phyloP scores from a whole-genome alignment of 2,113 vertebrate genomes.

The Stercorarius parasiticus region DNA sequence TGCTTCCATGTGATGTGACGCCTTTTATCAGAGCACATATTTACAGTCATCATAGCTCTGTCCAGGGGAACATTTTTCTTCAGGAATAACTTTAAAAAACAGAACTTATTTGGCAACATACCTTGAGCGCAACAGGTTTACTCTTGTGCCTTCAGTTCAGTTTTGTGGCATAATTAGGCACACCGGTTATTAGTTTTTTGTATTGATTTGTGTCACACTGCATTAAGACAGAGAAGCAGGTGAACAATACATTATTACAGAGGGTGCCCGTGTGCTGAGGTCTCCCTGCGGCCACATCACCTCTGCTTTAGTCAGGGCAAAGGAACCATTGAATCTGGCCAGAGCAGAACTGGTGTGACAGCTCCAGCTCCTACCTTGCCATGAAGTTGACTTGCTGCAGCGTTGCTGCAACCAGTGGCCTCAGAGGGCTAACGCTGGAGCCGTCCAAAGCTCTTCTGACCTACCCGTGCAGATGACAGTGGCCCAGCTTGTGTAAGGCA shows the following conservation, averaged over 20 bases:
- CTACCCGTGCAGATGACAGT: not conserved
- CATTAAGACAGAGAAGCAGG: not conserved
- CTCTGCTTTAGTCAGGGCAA: not conserved
- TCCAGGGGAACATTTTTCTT: not conserved
- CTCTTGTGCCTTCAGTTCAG: not conserved
- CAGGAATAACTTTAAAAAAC: not conserved
- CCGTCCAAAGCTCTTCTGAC: not conserved
- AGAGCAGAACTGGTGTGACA: not conserved
- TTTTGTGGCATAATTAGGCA: not conserved
- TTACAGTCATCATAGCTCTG: not conserved
- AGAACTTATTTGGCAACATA: not conserved
- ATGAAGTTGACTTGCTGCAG: not conserved
- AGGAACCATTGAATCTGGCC: not conserved
- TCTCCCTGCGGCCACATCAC: not conserved
- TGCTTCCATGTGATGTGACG: not conserved
- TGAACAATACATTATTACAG: not conserved
- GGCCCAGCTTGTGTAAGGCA: no score
- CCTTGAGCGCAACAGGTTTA: not conserved
- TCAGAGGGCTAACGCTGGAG: not conserved
- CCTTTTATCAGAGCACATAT: not conserved
- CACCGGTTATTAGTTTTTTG: not conserved
- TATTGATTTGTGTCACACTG: not conserved
- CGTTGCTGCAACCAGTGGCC: not conserved
- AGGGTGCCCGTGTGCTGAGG: not conserved
- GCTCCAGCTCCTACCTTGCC: not conserved